Evolutionary conservation across 2,797 vertebrate genomes (phyloP).

Genomic region (Myotis findleyi): DNA sequence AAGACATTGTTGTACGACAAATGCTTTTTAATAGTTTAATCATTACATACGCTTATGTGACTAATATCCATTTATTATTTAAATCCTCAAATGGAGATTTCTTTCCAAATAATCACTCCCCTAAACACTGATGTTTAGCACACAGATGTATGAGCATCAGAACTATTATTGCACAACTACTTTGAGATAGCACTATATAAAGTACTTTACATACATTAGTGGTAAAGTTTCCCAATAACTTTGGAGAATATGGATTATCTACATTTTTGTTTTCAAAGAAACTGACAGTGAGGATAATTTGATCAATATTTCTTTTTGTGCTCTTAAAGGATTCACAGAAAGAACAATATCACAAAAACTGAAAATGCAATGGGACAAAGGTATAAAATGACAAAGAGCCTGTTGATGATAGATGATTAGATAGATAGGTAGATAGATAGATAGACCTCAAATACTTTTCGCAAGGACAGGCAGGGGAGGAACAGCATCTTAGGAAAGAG

Average conservation of each 20-base stretch:
- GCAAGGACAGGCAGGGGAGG: neutral
- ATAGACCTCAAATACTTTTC: neutral
- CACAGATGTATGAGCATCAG: neutral
- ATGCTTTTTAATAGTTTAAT: neutral
- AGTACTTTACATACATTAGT: neutral
- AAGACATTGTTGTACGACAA: neutral
- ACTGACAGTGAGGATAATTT: neutral
- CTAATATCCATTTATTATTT: constrained; percentile 1
- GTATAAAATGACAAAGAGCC: neutral
- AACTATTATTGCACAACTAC: neutral
- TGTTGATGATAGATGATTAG: too few species aligned
- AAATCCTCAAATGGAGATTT: neutral
- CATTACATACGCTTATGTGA: neutral
- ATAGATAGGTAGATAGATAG: too few species aligned
- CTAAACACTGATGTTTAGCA: neutral
- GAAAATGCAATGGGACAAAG: neutral
- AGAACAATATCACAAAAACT: neutral
- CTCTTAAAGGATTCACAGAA: neutral
- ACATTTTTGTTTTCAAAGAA: neutral
- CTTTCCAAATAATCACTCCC: neutral
- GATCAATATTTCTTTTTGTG: neutral
- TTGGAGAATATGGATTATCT: neutral
- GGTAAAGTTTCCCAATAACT: neutral
- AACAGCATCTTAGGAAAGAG: neutral
- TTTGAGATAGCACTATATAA: neutral